Base-by-base conservation (phyloP, 2,113 vertebrate genomes). In the Anoplopoma fimbria region DNA sequence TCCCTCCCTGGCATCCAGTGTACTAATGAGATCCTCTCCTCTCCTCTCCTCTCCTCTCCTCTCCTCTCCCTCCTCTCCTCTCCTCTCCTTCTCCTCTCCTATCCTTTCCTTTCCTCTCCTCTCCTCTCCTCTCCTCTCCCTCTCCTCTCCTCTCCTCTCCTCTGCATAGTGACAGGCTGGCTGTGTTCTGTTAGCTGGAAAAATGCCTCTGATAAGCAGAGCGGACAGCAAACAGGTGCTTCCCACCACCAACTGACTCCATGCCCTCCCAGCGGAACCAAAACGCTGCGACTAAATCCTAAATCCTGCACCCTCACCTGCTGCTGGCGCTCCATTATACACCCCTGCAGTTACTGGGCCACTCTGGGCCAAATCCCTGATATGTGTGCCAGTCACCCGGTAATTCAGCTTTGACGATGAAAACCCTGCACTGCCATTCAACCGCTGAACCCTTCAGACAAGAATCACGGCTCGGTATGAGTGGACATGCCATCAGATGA, bases 191-290 rank as follows among this genome's bases (percentile, higher is more conserved):
- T 71, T 74, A 84, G 74, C 84, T 65, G 77, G 86, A 86, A 87
- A 36, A 89, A 86, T 79, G 69, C 68, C 76, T 63, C 47, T 53
- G 51, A 85, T 90, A 85, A 84, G 86, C 77, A 76, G 77, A 82
- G 69, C 0, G 13, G 74, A 82, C 80, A 87, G 89, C 82, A 90
- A 90, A 89, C 80, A 88, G 86, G 86, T 91, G n/a, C n/a, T n/a
- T n/a, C n/a, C n/a, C n/a, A n/a, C n/a, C n/a, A n/a, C n/a, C n/a
- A n/a, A n/a, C n/a, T n/a, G n/a, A n/a, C n/a, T n/a, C n/a, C n/a
- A n/a, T n/a, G n/a, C n/a, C n/a, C n/a, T n/a, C 79, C 51, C 74
- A 57, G 57, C 0, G 15, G 38, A 83, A 74, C 76, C 81, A 72
- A 85, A 89, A 77, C 1, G n/a, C 53, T 64, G 74, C 34, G 36